Conservation (phyloP, 2,888 invertebrate species). For the Drosophila neonasuta region DNA sequence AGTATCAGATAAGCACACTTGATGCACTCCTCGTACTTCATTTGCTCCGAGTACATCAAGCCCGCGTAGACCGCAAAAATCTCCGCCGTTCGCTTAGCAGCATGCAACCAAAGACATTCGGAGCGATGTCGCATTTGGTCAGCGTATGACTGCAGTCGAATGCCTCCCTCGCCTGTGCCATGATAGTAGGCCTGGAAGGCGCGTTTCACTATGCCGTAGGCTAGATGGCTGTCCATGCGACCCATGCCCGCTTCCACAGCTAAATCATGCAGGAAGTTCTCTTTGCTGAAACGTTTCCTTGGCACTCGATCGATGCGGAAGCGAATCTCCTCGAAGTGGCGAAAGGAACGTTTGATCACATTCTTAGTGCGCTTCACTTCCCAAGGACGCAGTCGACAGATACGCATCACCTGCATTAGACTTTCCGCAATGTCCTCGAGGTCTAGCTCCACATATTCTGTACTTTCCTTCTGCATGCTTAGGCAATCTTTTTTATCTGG, state of each 20-base stretch:
- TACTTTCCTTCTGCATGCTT: background rate
- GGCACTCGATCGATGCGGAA: slow-evolving; percentile 63
- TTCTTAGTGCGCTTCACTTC: slow-evolving; percentile 55
- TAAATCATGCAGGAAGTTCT: slow-evolving; percentile 72
- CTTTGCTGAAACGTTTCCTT: slow-evolving; percentile 66
- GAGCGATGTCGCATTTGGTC: slow-evolving; percentile 50
- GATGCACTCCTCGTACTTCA: slow-evolving; percentile 63
- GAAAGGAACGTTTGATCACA: slow-evolving; percentile 60
- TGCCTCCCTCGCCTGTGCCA: slow-evolving; percentile 61
- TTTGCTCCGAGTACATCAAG: slow-evolving; percentile 64
- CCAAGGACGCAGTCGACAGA: slow-evolving; percentile 73
- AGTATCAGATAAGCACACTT: slow-evolving; percentile 65
- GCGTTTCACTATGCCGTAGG: slow-evolving; percentile 74
- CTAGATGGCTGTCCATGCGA: slow-evolving; percentile 73
- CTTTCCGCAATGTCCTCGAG: slow-evolving; percentile 55
- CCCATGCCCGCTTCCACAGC: slow-evolving; percentile 69
- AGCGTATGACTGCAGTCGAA: slow-evolving; percentile 39
- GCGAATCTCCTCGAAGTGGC: slow-evolving; percentile 71
- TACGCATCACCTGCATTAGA: slow-evolving; percentile 62
- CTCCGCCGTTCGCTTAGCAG: slow-evolving; percentile 73
- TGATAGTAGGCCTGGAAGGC: slow-evolving; percentile 79
- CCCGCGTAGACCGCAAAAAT: slow-evolving; percentile 68
- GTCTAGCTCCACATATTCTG: slow-evolving; percentile 28
- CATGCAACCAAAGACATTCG: slow-evolving; percentile 76
- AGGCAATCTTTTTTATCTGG: slow-evolving; percentile 16